Evolutionary conservation across 2,113 vertebrate species (phyloP), one percentile per base, ranked within the genome.

Genomic region (Paramormyrops kingsleyae): DNA sequence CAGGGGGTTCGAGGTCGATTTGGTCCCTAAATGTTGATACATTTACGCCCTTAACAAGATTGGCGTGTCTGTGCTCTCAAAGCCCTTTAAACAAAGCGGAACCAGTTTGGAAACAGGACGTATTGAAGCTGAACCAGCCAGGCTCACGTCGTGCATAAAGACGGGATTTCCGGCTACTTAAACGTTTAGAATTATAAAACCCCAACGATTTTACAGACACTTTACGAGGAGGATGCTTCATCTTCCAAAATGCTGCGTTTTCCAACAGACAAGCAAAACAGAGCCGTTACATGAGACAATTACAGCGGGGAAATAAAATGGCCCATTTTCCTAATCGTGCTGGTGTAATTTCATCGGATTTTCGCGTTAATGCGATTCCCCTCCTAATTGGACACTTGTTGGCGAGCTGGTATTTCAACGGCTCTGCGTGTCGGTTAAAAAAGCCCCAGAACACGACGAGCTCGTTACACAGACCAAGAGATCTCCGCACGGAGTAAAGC

Each of bases 301-400:
- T 70, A 74, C 66, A 10, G 42, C 44, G 19, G 39, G 44, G 21
- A 6, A 47, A 84, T 84, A 84, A 83, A 84, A 84, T 19, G 7
- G 8, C 83, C 83, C 88, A 92, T 88, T 89, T 89, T 83, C 83
- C 88, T 85, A 52, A 77, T 83, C 87, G 24, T 77, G 10, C 89
- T 17, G 91, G 88, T 83, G 39, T 56, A 85, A 89, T 92, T 90
- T 91, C 74, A 91, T 19, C 62, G 31, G 86, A 80, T 83, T 17
- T 74, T 88, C 31, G 83, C 59, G 89, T 52, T 49, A 53, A 52
- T 87, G 24, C 13, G 12, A 53, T 87, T 53, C 24, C 85, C 15
- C 39, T 80, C n/a, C 21, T 47, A 87, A 87, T 10, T 31, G 85
- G 85, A 88, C 39, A 66, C 50, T 42, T 39, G 31, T 42, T 84